Evolutionary conservation across 1,140 invertebrate genomes (phyloP).

Genomic region (Geopemphigus sp.): DNA sequence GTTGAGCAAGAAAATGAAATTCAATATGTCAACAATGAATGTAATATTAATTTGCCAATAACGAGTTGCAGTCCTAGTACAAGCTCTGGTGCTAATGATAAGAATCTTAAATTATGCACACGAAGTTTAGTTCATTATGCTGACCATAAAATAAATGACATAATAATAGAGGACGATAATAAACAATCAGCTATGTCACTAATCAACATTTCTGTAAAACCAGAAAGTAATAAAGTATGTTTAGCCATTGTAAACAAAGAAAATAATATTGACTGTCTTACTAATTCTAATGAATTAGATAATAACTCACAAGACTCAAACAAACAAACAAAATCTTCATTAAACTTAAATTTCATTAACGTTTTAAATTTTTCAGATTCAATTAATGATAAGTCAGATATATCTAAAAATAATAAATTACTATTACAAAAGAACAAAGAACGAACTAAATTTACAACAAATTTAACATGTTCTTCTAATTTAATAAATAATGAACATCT

Average conservation of each 20-base stretch:
- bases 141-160: slow-evolving; percentile 13
- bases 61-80: background rate
- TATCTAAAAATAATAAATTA: background rate
- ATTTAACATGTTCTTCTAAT: background rate
- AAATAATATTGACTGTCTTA: background rate
- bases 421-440: background rate
- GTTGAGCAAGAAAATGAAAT: background rate
- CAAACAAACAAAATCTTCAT: background rate
- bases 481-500: background rate
- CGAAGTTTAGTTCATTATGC: background rate
- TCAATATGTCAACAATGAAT: background rate
- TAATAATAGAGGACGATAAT: background rate
- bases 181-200: background rate
- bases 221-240: background rate
- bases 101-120: slow-evolving; percentile 14
- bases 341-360: background rate
- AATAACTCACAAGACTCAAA: background rate
- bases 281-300: background rate
- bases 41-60: background rate
- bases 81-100: background rate
- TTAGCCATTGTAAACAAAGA: background rate
- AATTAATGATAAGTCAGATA: no score
- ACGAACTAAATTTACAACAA: background rate
- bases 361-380: no score
- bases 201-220: no score